These are phyloP conservation scores for Xiphophorus couchianus DNA, from an alignment of 2,113 vertebrate species.

Conservation along the genomic window DNA sequence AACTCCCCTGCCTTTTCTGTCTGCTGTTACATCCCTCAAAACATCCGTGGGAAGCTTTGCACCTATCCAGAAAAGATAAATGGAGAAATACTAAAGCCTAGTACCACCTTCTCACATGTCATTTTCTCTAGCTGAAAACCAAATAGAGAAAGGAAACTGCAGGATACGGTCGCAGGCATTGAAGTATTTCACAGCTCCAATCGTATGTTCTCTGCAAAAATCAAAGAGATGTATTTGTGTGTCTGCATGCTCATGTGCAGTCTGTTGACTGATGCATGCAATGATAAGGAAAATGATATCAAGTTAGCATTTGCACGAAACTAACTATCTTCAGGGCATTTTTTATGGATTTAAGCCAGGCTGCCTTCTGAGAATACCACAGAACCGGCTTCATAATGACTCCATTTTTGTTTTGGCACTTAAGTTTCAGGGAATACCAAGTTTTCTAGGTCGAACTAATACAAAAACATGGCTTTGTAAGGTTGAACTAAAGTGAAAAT, in stretches of 20 bases:
- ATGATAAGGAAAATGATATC: too few species aligned
- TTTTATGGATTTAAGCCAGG: not conserved
- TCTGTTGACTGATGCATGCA: too few species aligned
- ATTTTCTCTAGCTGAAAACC: too few species aligned
- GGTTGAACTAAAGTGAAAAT: slow-evolving; percentile 3
- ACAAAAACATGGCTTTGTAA: not conserved
- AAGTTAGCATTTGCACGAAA: too few species aligned
- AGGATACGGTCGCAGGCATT: too few species aligned
- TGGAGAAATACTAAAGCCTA: not conserved
- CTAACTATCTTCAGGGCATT: not conserved
- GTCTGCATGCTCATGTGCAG: not conserved
- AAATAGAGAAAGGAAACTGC: too few species aligned
- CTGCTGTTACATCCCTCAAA: slow-evolving; percentile 26
- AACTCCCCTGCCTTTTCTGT: not conserved
- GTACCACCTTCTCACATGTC: not conserved
- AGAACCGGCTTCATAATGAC: slow-evolving; percentile 1
- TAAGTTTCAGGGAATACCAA: not conserved
- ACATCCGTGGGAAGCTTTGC: slow-evolving; percentile 18
- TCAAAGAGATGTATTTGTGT: not conserved
- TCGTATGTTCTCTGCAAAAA: not conserved
- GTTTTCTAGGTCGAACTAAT: not conserved
- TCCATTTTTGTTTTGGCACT: not conserved
- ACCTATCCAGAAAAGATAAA: slow-evolving; percentile 24
- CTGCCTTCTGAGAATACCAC: not conserved
- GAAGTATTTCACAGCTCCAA: not conserved